Evolutionary conservation across 2,888 invertebrate species (phyloP).

Genomic region (Diloba caeruleocephala): DNA sequence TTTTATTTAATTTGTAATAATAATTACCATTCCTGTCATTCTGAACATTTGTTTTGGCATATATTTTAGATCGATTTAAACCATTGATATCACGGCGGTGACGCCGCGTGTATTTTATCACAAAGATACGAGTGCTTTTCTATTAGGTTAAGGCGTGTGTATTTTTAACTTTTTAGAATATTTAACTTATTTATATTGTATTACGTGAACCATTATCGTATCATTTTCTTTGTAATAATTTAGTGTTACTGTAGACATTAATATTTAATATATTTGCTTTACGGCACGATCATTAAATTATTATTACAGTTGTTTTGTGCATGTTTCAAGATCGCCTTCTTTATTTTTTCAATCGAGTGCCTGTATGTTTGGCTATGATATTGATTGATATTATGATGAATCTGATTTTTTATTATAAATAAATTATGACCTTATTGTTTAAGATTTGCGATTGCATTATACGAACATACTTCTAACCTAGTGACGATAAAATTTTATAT

Average conservation of each 20-base stretch:
- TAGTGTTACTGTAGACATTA: constrained; percentile 86
- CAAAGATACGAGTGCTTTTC: constrained; percentile 85
- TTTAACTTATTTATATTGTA: constrained; percentile 89
- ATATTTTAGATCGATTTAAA: constrained; percentile 61
- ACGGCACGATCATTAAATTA: constrained; percentile 81
- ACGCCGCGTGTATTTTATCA: constrained; percentile 67
- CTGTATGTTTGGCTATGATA: constrained; percentile 73
- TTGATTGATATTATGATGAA: constrained; percentile 71
- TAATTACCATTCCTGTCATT: constrained; percentile 81
- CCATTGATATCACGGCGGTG: constrained; percentile 61
- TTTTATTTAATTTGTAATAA: constrained; percentile 76
- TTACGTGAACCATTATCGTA: constrained; percentile 86
- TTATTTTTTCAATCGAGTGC: constrained; percentile 83
- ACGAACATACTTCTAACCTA: constrained; percentile 71
- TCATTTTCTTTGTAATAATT: constrained; percentile 87
- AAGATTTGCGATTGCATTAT: constrained; percentile 61
- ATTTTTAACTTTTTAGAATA: constrained; percentile 89
- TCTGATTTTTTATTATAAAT: constrained; percentile 67
- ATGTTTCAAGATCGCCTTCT: constrained; percentile 80
- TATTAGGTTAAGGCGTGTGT: constrained; percentile 88
- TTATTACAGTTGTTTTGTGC: constrained; percentile 83
- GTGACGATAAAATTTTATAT: constrained; percentile 79
- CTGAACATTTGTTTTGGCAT: constrained; percentile 78
- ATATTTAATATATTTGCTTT: constrained; percentile 89
- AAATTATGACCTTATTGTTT: constrained; percentile 76